Percentiles rank a stretch among this genome's conserved stretches.
Evolutionary conservation across 2,113 vertebrate species (phyloP).

Genomic region (Gymnogyps californianus): DNA sequence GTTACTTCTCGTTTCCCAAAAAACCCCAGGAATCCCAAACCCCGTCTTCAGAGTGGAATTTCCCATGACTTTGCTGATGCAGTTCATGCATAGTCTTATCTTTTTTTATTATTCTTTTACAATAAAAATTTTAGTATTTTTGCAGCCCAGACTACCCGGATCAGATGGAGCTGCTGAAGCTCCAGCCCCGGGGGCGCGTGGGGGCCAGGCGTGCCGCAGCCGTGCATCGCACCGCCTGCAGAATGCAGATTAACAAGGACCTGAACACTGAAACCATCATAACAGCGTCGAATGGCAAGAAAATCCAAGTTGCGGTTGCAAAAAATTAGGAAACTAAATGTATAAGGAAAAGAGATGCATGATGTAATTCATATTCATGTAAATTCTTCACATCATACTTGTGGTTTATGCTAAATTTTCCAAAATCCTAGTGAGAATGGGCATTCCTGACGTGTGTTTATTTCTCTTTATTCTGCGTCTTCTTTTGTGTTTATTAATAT

Average conservation of each 20-base stretch:
- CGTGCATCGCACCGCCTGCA: fast-evolving
- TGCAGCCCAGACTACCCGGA: background rate
- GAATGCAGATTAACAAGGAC: background rate
- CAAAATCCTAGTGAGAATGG: background rate
- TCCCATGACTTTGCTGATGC: background rate
- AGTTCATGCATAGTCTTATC: background rate
- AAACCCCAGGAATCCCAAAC: background rate
- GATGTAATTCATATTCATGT: background rate
- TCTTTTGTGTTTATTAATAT: background rate
- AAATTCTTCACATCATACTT: background rate
- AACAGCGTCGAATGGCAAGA: background rate
- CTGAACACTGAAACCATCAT: background rate
- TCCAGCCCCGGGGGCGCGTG: background rate
- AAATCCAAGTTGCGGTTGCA: background rate
- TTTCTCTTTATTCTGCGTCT: background rate
- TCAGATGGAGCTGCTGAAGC: background rate
- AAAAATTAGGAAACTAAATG: background rate
- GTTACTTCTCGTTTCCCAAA: no score
- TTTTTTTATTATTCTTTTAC: background rate
- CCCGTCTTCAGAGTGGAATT: background rate
- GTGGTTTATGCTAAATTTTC: background rate
- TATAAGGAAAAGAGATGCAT: background rate
- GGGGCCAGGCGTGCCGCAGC: no score
- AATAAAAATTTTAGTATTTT: background rate
- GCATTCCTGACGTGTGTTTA: background rate